Evolutionary conservation across 2,113 vertebrate genomes (phyloP).

Genomic region (Oncorhynchus nerka): DNA sequence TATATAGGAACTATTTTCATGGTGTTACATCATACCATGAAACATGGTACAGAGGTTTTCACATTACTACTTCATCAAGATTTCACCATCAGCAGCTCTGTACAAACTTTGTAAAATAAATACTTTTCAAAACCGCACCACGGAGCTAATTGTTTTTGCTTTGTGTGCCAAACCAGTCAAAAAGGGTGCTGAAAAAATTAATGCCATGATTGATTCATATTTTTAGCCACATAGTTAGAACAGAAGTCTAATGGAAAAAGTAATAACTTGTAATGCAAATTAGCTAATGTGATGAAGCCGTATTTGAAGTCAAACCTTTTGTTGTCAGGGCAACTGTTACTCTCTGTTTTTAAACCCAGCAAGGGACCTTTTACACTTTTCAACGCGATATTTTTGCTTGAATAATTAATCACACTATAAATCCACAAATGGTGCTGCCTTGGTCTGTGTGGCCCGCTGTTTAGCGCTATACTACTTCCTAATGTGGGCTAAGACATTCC

Average conservation of each 20-base stretch:
- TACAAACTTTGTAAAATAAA: slow-evolving; percentile 18
- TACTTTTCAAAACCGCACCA: slow-evolving; percentile 39
- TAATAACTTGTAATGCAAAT: slow-evolving; percentile 71
- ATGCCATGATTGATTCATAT: slow-evolving; percentile 52
- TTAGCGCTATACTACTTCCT: slow-evolving; percentile 36
- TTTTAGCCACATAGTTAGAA: slow-evolving; percentile 48
- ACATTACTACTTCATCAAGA: slow-evolving; percentile 38
- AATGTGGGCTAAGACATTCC: slow-evolving; percentile 7
- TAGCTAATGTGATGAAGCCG: slow-evolving; percentile 60
- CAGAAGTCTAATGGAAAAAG: slow-evolving; percentile 65
- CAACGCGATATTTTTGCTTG: slow-evolving; percentile 70
- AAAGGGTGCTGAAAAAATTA: slow-evolving; percentile 37
- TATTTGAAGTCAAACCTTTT: slow-evolving; percentile 73
- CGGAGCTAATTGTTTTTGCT: slow-evolving; percentile 63
- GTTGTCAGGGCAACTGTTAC: slow-evolving; percentile 71
- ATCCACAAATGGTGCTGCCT: slow-evolving; percentile 69
- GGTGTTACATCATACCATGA: slow-evolving; percentile 53
- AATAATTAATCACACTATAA: slow-evolving; percentile 74
- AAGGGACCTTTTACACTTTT: slow-evolving; percentile 75
- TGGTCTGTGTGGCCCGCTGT: slow-evolving; percentile 68
- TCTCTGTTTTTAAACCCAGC: slow-evolving; percentile 70
- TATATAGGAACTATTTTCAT: slow-evolving; percentile 38
- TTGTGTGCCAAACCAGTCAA: slow-evolving; percentile 56
- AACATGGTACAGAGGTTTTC: slow-evolving; percentile 20
- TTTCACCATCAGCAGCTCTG: slow-evolving; percentile 47